Evolutionary conservation across 2,888 invertebrate genomes (phyloP).

Genomic region (Myopa testacea): DNA sequence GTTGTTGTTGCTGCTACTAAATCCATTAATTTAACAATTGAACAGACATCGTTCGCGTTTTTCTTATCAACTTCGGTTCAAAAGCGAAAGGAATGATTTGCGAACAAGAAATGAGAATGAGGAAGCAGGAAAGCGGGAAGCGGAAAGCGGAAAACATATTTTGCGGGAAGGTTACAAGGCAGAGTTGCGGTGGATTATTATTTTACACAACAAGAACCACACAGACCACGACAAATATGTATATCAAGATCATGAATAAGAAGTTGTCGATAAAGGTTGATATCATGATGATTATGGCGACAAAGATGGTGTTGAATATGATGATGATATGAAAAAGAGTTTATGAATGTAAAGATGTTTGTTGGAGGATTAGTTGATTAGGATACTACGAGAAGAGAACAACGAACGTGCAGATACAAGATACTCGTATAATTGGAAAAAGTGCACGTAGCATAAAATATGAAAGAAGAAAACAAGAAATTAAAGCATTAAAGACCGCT

Average conservation of each 20-base stretch:
- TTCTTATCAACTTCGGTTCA: slow-evolving; percentile 52
- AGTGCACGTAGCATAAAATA: not conserved
- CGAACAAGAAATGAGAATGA: slow-evolving; percentile 36
- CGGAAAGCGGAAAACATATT: slow-evolving; percentile 4
- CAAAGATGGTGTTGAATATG: not conserved
- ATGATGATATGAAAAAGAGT: not conserved
- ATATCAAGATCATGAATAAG: slow-evolving; percentile 3
- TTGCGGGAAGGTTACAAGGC: not conserved
- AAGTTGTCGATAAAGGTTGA: not conserved
- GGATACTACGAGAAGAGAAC: not conserved
- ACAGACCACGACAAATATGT: not conserved
- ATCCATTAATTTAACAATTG: slow-evolving; percentile 61
- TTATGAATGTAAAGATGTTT: not conserved
- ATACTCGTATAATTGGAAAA: not conserved
- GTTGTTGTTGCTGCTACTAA: slow-evolving; percentile 51
- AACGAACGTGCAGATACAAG: not conserved
- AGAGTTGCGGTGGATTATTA: slow-evolving; percentile 4
- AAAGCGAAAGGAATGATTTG: slow-evolving; percentile 25
- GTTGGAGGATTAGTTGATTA: slow-evolving; percentile 9
- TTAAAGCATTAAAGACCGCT: not conserved
- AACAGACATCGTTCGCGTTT: slow-evolving; percentile 64
- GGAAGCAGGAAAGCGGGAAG: slow-evolving; percentile 18
- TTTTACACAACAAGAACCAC: slow-evolving; percentile 27
- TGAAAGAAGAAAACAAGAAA: not conserved
- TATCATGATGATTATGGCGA: slow-evolving; percentile 2